These are phyloP conservation scores for Morus bassanus DNA, from an alignment of 2,797 vertebrate species.

Conservation along the genomic window DNA sequence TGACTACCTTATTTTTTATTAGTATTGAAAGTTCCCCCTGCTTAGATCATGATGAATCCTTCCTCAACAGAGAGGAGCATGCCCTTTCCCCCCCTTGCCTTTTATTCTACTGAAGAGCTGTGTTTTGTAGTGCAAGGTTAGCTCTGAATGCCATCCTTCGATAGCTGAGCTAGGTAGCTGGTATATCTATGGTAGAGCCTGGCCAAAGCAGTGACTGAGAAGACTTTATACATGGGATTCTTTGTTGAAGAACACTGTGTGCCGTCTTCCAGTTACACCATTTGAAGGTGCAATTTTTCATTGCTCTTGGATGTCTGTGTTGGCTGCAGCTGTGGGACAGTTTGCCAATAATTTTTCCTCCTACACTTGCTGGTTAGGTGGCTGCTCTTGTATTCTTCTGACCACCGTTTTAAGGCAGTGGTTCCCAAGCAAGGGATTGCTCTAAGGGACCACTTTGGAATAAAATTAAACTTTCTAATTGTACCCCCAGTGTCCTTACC, in stretches of 20 bases:
- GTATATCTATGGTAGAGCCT: neutral
- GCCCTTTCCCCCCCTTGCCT: neutral
- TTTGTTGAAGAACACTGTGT: neutral
- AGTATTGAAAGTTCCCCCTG: neutral
- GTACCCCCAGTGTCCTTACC: neutral
- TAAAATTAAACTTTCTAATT: neutral
- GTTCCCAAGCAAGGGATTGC: neutral
- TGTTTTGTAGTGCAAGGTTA: neutral
- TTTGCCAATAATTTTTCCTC: neutral
- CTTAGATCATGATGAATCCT: neutral
- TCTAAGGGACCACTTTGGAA: neutral
- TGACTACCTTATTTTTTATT: neutral
- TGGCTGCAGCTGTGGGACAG: neutral
- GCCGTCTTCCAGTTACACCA: neutral
- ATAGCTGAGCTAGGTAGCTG: neutral
- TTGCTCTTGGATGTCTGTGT: neutral
- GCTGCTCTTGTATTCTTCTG: neutral
- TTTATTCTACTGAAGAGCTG: neutral
- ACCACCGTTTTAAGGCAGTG: neutral
- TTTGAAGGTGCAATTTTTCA: neutral
- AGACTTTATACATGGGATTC: neutral
- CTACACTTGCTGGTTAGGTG: neutral
- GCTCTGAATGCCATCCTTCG: neutral
- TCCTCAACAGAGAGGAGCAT: neutral
- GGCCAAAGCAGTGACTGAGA: neutral